Evolutionary conservation across 2,888 invertebrate genomes (phyloP).

Genomic region (Drosophila longiperda): DNA sequence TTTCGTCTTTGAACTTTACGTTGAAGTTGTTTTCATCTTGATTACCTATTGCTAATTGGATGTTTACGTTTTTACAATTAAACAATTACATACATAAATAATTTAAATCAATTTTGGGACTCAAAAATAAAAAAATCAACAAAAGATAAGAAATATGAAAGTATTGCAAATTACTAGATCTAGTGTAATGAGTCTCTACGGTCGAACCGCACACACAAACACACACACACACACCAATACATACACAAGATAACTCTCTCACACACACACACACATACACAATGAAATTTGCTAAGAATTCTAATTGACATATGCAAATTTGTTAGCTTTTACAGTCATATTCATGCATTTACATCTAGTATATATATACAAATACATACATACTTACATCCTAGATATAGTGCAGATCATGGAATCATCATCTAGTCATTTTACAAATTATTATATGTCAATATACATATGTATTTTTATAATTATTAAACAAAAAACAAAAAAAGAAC

Average conservation of each 20-base stretch:
- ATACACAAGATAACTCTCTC: conserved; percentile 15
- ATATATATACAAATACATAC: conserved; percentile 36
- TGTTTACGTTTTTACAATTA: conserved; percentile 62
- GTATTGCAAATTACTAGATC: conserved; percentile 27
- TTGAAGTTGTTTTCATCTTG: conserved; percentile 38
- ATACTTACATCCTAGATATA: conserved; percentile 51
- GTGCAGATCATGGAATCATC: conserved; percentile 59
- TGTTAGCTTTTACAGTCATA: conserved; percentile 68
- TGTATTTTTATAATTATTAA: conserved; percentile 72
- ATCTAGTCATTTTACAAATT: conserved; percentile 72
- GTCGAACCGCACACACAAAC: conserved; percentile 73
- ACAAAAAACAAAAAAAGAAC: conserved; percentile 1
- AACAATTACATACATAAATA: conserved; percentile 46
- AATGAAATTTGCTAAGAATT: conserved; percentile 43
- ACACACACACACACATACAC: conserved; percentile 8
- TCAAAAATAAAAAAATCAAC: conserved; percentile 45
- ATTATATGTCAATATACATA: conserved; percentile 43
- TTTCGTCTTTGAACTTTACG: conserved; percentile 23
- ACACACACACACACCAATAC: conserved; percentile 28
- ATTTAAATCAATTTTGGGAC: conserved; percentile 77
- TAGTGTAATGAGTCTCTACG: conserved; percentile 70
- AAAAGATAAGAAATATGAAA: conserved; percentile 29
- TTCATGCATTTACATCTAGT: conserved; percentile 65
- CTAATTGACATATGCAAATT: conserved; percentile 65
- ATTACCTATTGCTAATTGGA: conserved; percentile 39